phyloP scores from a whole-genome alignment of 2,113 vertebrate genomes.

The Dendrocopos noguchii region DNA sequence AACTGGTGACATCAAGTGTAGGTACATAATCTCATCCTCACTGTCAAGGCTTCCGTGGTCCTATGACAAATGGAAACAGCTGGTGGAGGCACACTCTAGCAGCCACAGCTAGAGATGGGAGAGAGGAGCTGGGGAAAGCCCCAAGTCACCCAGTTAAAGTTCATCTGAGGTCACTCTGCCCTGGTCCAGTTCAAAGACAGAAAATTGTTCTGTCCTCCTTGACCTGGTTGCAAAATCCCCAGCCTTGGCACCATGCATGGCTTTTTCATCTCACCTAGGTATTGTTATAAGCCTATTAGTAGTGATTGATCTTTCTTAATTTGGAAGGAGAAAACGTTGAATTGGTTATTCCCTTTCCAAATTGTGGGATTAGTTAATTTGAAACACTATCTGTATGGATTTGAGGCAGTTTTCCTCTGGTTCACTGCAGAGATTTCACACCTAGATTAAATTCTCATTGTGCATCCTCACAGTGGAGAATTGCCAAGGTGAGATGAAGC shows the following conservation, averaged over 20 bases:
- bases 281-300: background rate
- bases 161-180: background rate
- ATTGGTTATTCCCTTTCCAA: background rate
- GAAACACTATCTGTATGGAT: background rate
- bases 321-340: conserved; percentile 1
- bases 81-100: background rate
- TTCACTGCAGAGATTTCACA: background rate
- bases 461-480: fast-evolving
- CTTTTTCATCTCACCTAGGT: background rate
- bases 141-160: background rate
- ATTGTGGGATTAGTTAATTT: background rate
- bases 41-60: background rate
- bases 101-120: background rate
- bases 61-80: background rate
- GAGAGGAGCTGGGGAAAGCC: background rate
- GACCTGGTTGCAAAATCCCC: background rate
- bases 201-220: background rate
- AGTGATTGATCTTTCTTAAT: background rate
- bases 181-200: background rate
- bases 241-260: background rate
- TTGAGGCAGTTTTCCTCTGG: background rate
- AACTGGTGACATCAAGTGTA: background rate
- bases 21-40: background rate
- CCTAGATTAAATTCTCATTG: background rate
- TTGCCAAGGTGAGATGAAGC: background rate